Evolutionary conservation across 2,888 invertebrate species (phyloP), one percentile per base, ranked within the genome.

Genomic region (Dynastes maya): DNA sequence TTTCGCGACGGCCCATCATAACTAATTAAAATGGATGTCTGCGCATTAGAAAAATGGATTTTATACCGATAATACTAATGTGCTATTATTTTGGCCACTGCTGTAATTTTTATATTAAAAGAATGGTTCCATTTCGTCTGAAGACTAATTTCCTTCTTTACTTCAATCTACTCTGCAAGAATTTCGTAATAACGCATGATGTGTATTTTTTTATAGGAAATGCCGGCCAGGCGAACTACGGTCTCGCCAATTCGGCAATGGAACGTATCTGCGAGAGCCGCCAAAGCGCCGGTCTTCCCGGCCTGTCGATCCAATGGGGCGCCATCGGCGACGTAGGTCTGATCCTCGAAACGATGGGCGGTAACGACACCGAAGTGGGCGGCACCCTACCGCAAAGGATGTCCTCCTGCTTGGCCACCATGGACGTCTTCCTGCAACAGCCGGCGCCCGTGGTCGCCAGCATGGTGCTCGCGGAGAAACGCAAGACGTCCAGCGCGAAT

Each of bases 241-340:
- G 98, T 76, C 92, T 96, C 84, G 98, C 99, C 76, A 99, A 99
- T 90, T 98, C 98, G 0, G 95, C 95, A 64, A 99, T 99, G 98
- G 99, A 99, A 90, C 93, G 99, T 81, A 93, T 98, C 81, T 95
- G 95, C 88, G 98, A 98, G 90, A 92, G 91, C 80, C 93, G 98
- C 78, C 95, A 94, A 89, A 91, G 91, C 58, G 94, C 93, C 85
- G 97, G 97, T 65, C 91, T 97, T 83, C 97, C 98, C 37, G 98
- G 92, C 63, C 85, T 87, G 71, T 97, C 98, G 61, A 96, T 99
- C 84, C 99, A 99, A 89, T 99, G 99, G 99, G 99, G 99, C 83
- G 99, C 98, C 80, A 96, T 99, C 85, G 99, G 98, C 78, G 99
- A 99, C 88, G 98, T 98, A 61, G 99, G 99, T 75, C 92, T 99